These are phyloP conservation scores for Dallia pectoralis DNA, from an alignment of 2,797 vertebrate species.

Conservation along the genomic window DNA sequence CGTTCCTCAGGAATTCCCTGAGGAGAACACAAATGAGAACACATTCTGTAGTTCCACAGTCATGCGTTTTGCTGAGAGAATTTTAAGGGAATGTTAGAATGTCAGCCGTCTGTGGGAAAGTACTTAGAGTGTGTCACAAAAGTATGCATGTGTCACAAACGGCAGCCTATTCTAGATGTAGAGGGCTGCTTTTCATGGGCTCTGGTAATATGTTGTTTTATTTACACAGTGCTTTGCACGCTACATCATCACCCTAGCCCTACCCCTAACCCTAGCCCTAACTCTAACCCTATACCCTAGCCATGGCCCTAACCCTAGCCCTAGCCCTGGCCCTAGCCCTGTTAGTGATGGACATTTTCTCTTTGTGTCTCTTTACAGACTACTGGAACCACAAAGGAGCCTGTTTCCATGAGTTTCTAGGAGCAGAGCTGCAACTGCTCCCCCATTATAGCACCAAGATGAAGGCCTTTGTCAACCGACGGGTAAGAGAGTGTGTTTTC, in stretches of 20 bases:
- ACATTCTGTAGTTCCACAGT: constrained; percentile 49
- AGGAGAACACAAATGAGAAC: constrained; percentile 49
- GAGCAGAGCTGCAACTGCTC: constrained; percentile 48
- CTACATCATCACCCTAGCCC: too few species aligned
- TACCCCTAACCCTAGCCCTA: too few species aligned
- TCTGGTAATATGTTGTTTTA: background rate
- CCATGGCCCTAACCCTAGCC: too few species aligned
- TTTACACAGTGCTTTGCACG: too few species aligned
- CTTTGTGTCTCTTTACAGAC: constrained; percentile 58
- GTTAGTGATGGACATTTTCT: constrained; percentile 1
- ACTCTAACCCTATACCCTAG: too few species aligned
- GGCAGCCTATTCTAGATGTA: background rate
- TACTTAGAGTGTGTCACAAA: constrained; percentile 59
- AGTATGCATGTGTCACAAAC: constrained; percentile 48
- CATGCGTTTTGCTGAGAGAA: constrained; percentile 62
- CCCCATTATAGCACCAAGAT: constrained; percentile 54
- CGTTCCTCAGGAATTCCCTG: constrained; percentile 70
- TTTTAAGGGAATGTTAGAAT: constrained; percentile 69
- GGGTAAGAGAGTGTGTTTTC: constrained; percentile 62
- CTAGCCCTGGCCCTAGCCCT: too few species aligned
- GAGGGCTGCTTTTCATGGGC: background rate
- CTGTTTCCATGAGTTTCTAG: constrained; percentile 53
- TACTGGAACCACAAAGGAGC: constrained; percentile 58
- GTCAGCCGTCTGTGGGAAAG: constrained; percentile 75
- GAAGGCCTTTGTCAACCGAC: constrained; percentile 53